phyloP scores from a whole-genome alignment of 1,140 invertebrate species.

The Bombus sibiricus region DNA sequence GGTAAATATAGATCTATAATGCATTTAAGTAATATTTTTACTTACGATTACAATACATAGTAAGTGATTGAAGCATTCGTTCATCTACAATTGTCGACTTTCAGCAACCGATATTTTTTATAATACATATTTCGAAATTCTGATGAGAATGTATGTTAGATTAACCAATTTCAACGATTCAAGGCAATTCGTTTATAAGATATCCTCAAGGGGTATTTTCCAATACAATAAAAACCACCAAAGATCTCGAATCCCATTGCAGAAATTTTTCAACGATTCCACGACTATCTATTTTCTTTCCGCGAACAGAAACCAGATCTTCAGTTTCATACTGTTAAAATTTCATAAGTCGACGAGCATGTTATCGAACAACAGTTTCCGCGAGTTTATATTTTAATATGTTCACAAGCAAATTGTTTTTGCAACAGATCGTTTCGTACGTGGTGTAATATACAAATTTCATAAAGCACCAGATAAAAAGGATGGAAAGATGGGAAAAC shows the following conservation, averaged over 20 bases:
- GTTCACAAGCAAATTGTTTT: constrained; percentile 15
- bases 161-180: too few relatives aligned
- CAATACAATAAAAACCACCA: not conserved
- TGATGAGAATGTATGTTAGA: too few relatives aligned
- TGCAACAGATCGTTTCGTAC: not conserved
- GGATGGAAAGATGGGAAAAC: too few relatives aligned
- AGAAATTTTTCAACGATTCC: not conserved
- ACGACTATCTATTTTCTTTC: not conserved
- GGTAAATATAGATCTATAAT: too few relatives aligned
- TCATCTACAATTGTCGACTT: too few relatives aligned
- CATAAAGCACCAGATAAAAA: not conserved
- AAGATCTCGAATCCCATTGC: not conserved
- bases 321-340: not conserved
- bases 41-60: too few relatives aligned
- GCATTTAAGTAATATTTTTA: too few relatives aligned
- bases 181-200: too few relatives aligned
- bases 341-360: constrained; percentile 23
- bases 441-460: constrained; percentile 26
- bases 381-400: constrained; percentile 30
- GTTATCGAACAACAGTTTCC: not conserved
- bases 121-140: too few relatives aligned
- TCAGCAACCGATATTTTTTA: too few relatives aligned
- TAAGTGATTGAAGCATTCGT: too few relatives aligned
- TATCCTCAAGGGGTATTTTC: too few relatives aligned
- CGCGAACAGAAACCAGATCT: not conserved